Conservation (phyloP, 2,888 invertebrate species). For the Drosophila kanekoi region DNA sequence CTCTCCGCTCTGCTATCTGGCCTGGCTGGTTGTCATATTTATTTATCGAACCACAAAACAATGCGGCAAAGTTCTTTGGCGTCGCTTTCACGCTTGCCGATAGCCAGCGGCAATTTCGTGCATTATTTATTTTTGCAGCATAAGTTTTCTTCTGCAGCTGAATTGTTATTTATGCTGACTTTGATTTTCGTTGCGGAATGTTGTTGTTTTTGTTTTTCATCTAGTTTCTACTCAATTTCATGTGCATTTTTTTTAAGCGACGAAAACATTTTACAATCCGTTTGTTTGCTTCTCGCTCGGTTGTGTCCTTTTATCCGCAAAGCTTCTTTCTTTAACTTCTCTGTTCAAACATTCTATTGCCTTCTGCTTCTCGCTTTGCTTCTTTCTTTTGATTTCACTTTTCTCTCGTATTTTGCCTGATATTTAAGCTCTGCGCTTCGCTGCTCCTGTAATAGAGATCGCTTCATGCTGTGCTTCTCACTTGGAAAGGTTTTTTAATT, state of each 20-base stretch:
- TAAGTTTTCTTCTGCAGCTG: constrained; percentile 27
- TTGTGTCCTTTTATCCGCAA: no score
- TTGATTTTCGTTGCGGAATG: constrained; percentile 35
- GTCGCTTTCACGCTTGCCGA: constrained; percentile 49
- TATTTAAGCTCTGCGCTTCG: not conserved
- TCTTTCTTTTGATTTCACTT: not conserved
- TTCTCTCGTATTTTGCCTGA: not conserved
- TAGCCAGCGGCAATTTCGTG: constrained; percentile 27
- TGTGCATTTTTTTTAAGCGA: constrained; percentile 7
- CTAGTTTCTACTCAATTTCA: constrained; percentile 6
- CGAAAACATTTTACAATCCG: constrained; percentile 7
- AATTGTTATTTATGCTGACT: constrained; percentile 55
- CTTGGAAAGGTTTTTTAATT: not conserved
- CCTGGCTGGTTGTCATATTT: constrained; percentile 51
- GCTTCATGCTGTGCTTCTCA: not conserved
- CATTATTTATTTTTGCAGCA: constrained; percentile 43
- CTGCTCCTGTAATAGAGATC: not conserved
- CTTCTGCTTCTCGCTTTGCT: not conserved
- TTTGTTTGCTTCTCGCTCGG: not conserved
- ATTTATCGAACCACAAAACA: constrained; percentile 64
- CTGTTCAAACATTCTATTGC: no score
- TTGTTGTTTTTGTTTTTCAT: constrained; percentile 2
- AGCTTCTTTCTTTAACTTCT: no score
- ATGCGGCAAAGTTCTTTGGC: constrained; percentile 76
- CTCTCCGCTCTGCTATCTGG: constrained; percentile 20